Percentiles rank a stretch among this genome's conserved stretches.
phyloP scores from a whole-genome alignment of 2,888 invertebrate species.

The Drosophila subsilvestris region DNA sequence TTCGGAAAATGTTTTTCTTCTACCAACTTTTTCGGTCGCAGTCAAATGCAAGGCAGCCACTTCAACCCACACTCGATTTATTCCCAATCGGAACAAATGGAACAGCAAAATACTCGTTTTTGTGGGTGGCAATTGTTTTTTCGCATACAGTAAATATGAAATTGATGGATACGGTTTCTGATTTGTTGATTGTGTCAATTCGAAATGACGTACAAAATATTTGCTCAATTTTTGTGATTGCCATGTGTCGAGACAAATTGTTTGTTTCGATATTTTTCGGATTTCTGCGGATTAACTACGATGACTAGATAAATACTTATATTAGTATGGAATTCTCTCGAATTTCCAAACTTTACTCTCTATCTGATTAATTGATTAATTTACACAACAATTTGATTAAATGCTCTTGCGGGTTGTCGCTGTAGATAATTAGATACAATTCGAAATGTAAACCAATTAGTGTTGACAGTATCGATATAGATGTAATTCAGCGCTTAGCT shows the following conservation, averaged over 20 bases:
- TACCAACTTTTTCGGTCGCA: constrained; percentile 48
- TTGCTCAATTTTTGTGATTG: constrained; percentile 62
- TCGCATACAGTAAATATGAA: constrained; percentile 34
- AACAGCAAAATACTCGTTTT: constrained; percentile 20
- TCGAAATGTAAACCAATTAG: constrained; percentile 40
- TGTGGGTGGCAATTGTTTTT: constrained; percentile 12
- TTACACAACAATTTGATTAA: constrained; percentile 6
- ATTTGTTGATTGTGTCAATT: constrained; percentile 73
- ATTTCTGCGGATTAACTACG: constrained; percentile 12
- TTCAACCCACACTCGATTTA: constrained; percentile 13
- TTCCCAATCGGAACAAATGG: constrained; percentile 19
- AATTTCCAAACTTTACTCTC: too few relatives aligned
- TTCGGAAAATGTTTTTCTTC: constrained; percentile 24
- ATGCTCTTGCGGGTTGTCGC: constrained; percentile 31
- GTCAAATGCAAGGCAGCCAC: constrained; percentile 32
- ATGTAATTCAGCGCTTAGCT: constrained; percentile 7
- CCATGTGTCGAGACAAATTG: constrained; percentile 30
- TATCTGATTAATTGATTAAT: not conserved
- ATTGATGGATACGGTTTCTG: constrained; percentile 63
- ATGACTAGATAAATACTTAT: not conserved
- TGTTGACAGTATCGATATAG: constrained; percentile 17
- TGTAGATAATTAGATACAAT: constrained; percentile 36
- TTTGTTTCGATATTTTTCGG: constrained; percentile 38
- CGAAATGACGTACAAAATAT: constrained; percentile 54
- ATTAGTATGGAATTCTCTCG: not conserved